Evolutionary conservation across 2,113 vertebrate species (phyloP).

Genomic region (Pterocles gutturalis): DNA sequence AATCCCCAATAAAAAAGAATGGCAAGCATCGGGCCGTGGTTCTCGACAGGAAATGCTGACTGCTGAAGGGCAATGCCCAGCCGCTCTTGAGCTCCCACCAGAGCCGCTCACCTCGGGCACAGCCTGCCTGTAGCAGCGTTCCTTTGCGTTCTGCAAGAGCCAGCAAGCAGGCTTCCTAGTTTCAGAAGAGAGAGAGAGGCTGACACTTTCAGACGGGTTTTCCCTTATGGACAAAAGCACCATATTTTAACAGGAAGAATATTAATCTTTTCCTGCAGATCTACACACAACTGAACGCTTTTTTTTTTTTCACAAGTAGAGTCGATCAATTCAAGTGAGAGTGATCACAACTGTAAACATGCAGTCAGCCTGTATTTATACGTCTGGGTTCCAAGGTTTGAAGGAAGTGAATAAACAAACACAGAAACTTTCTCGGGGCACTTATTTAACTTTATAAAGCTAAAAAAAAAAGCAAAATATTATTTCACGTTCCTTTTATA

Average conservation of each 20-base stretch:
- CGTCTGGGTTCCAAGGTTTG: background rate
- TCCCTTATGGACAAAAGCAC: background rate
- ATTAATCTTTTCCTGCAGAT: background rate
- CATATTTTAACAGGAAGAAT: background rate
- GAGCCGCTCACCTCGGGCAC: background rate
- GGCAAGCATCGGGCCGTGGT: background rate
- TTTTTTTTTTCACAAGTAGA: background rate
- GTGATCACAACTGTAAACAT: background rate
- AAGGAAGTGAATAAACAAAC: conserved; percentile 32
- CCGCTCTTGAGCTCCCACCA: background rate
- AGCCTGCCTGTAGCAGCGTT: background rate
- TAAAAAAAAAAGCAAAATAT: background rate
- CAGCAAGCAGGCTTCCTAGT: background rate
- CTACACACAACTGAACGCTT: background rate
- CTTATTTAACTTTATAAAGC: background rate
- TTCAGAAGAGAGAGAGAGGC: background rate
- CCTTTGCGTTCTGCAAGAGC: background rate
- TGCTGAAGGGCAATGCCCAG: background rate
- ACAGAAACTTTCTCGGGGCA: background rate
- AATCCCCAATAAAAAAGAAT: background rate
- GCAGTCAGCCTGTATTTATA: conserved; percentile 34
- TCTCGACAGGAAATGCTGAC: background rate
- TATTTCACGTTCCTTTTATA: conserved; percentile 5
- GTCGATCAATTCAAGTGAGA: background rate
- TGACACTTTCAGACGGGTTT: background rate